Evolutionary conservation across 2,797 vertebrate genomes (phyloP), one percentile per base, ranked within the genome.

Genomic region (Taeniopygia guttata): DNA sequence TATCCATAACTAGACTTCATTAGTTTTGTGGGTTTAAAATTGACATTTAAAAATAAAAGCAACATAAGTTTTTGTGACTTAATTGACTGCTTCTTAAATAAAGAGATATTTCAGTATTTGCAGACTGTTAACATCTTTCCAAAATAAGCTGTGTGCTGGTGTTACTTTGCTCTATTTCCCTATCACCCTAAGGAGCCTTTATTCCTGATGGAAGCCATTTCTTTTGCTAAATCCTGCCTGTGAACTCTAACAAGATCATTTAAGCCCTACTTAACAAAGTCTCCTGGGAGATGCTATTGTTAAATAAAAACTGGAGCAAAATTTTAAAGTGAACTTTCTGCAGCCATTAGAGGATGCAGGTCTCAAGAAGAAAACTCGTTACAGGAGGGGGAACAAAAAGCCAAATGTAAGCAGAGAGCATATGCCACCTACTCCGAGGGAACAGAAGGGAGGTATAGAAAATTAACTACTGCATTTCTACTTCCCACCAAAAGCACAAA

Each of bases 111-210:
- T 95, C 43, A 79, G 32, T 64, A 83, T 94, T 93, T 94, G 93
- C 83, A 94, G 80, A 78, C 91, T 67, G 85, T 77, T 87, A 96
- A 92, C 11, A 15, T 90, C 93, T 93, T 97, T 97, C 94, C 89
- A 94, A 95, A 95, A 87, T 82, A 94, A 89, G 91, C 93, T 69
- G 48, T n/a, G 58, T 42, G 70, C 58, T 91, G 78, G 63, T 89
- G 81, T 91, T 93, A 83, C 90, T 95, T 90, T 95, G 75, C 77
- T 79, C 8, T 77, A 93, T 68, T 69, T 55, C 73, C 59, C 89
- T 87, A 62, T 92, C 93, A 90, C 49, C 87, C 90, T 58, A 79
- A 43, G 70, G 87, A 95, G 76, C 72, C 68, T 76, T 59, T 54
- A 78, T 43, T 86, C 87, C 86, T 92, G 76, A 93, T 84, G 85